Evolutionary conservation across 2,888 invertebrate species (phyloP).

Genomic region (Osmoderma eremita): DNA sequence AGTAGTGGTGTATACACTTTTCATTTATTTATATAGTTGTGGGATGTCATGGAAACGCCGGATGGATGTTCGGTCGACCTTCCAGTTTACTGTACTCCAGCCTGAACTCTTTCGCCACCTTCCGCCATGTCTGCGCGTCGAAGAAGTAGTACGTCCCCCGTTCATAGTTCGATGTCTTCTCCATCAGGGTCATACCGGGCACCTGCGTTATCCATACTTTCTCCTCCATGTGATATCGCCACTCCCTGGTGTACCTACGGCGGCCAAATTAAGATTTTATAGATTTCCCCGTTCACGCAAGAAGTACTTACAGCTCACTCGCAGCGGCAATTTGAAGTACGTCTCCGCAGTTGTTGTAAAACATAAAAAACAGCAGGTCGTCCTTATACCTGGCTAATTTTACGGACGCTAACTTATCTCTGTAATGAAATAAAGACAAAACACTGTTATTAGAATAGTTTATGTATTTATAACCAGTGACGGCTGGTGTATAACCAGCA

Average conservation of each 20-base stretch:
- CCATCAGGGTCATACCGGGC: constrained; percentile 91
- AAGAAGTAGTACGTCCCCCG: constrained; percentile 99
- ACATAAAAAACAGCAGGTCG: constrained; percentile 98
- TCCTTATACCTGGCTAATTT: constrained; percentile 98
- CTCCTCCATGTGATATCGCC: constrained; percentile 99
- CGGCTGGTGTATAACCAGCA: too few species aligned
- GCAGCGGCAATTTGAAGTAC: constrained; percentile 97
- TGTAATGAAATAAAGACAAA: constrained; percentile 59
- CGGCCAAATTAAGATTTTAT: background rate
- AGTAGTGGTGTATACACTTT: constrained; percentile 62
- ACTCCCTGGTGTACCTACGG: constrained; percentile 93
- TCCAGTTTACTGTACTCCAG: constrained; percentile 99
- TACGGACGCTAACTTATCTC: constrained; percentile 94
- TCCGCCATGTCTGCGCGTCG: constrained; percentile 98
- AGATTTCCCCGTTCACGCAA: background rate
- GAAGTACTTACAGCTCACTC: constrained; percentile 86
- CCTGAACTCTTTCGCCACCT: constrained; percentile 98
- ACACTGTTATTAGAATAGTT: background rate
- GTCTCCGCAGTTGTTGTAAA: constrained; percentile 99
- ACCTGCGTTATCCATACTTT: constrained; percentile 99
- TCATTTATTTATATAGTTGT: constrained; percentile 58
- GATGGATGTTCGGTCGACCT: constrained; percentile 74
- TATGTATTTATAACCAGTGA: too few species aligned
- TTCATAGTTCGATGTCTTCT: constrained; percentile 96
- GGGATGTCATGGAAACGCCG: constrained; percentile 55